A percentile compares a stretch with the other conserved stretches of the same genome.
phyloP scores from a whole-genome alignment of 1,140 invertebrate genomes.

The Odontomachus brunneus region DNA sequence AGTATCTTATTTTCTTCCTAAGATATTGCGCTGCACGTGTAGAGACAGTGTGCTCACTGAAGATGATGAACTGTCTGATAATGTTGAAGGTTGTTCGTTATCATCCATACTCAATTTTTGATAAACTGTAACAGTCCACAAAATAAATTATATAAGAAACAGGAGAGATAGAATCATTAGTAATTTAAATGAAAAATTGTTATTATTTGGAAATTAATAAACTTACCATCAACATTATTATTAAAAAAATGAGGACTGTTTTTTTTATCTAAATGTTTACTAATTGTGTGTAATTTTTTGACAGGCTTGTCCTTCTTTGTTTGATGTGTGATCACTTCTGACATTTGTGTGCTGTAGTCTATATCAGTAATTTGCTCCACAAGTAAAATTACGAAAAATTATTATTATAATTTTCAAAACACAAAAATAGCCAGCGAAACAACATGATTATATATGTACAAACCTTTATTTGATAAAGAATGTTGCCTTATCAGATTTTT shows the following conservation, averaged over 20 bases:
- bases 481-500: neutral
- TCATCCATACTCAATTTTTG: too few relatives aligned
- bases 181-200: neutral
- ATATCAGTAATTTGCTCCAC: neutral
- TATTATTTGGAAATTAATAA: neutral
- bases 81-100: too few relatives aligned
- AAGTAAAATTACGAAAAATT: conserved; percentile 2
- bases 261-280: conserved; percentile 2
- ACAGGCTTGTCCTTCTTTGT: neutral
- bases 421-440: neutral
- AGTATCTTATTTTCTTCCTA: too few relatives aligned
- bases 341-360: neutral
- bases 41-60: too few relatives aligned
- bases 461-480: neutral
- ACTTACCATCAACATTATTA: neutral
- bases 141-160: neutral
- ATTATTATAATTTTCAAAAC: neutral
- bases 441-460: neutral
- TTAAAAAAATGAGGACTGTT: neutral
- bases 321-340: neutral
- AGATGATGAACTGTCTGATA: too few relatives aligned
- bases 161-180: neutral
- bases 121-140: too few relatives aligned
- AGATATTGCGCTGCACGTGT: too few relatives aligned
- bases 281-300: too few relatives aligned